Percentiles rank a stretch among this genome's conserved stretches.
These are phyloP conservation scores for Sebastolobus altivelis DNA, from an alignment of 2,797 vertebrate genomes.

Conservation along the genomic window DNA sequence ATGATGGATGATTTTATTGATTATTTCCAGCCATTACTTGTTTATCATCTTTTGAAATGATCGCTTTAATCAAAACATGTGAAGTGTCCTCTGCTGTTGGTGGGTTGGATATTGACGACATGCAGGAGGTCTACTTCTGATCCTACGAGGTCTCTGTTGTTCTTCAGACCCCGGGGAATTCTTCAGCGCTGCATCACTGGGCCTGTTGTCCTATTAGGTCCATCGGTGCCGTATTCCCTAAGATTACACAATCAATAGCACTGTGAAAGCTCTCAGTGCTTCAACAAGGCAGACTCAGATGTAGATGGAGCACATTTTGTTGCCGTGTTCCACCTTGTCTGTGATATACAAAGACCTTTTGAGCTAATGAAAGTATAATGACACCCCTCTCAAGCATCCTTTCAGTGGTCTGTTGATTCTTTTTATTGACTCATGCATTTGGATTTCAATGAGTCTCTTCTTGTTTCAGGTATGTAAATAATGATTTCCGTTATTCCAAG, in stretches of 20 bases:
- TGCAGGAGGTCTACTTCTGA: not conserved
- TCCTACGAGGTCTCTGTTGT: not conserved
- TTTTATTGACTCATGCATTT: slow-evolving; percentile 34
- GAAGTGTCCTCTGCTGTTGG: not conserved
- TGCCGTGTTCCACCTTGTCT: slow-evolving; percentile 5
- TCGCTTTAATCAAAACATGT: not conserved
- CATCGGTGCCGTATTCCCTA: not conserved
- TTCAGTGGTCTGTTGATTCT: slow-evolving; percentile 23
- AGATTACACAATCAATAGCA: slow-evolving; percentile 13
- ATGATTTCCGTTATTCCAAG: slow-evolving; percentile 6
- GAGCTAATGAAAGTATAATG: slow-evolving; percentile 45
- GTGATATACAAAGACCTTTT: slow-evolving; percentile 39
- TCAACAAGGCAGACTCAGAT: slow-evolving; percentile 9
- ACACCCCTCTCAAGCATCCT: slow-evolving; percentile 10
- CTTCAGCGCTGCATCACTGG: not conserved
- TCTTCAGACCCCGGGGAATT: not conserved
- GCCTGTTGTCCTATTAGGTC: not conserved
- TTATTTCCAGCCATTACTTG: not conserved
- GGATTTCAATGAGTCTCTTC: slow-evolving; percentile 22
- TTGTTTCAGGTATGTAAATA: slow-evolving; percentile 7
- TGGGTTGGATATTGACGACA: not conserved
- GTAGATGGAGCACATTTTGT: slow-evolving; percentile 18
- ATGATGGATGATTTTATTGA: not conserved
- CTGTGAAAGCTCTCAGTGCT: not conserved
- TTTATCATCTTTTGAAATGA: not conserved